Percentiles rank a stretch among this genome's conserved stretches.
Evolutionary conservation across 2,797 vertebrate species (phyloP).

Genomic region (Mormyrus proboscirostris): DNA sequence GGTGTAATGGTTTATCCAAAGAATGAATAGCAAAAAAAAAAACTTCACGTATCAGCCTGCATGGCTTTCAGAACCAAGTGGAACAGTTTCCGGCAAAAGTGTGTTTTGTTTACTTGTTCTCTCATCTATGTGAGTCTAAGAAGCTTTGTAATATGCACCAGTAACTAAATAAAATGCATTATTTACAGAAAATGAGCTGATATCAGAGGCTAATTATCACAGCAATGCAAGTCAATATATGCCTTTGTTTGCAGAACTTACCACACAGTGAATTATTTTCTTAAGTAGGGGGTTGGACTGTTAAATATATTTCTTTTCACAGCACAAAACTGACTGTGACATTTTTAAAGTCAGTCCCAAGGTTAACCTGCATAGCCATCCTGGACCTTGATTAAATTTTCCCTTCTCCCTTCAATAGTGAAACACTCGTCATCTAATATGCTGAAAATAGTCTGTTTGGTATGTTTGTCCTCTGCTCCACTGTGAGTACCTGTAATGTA

Average conservation of each 20-base stretch:
- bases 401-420: background rate
- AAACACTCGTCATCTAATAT: background rate
- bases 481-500: background rate
- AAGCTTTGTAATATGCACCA: background rate
- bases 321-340: background rate
- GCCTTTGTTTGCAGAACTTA: background rate
- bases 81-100: background rate
- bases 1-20: background rate
- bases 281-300: background rate
- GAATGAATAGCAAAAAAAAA: background rate
- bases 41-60: background rate
- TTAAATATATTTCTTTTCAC: background rate
- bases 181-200: background rate
- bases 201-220: background rate
- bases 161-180: background rate
- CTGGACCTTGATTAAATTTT: background rate
- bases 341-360: background rate
- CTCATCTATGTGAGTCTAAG: background rate
- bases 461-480: background rate
- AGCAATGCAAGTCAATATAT: background rate
- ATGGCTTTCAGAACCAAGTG: background rate
- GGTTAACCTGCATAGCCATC: background rate
- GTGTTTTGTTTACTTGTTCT: background rate
- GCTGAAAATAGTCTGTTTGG: conserved; percentile 11
- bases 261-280: background rate